Conservation (phyloP, 1,140 invertebrate genomes). For the Dreissena rostriformis region DNA sequence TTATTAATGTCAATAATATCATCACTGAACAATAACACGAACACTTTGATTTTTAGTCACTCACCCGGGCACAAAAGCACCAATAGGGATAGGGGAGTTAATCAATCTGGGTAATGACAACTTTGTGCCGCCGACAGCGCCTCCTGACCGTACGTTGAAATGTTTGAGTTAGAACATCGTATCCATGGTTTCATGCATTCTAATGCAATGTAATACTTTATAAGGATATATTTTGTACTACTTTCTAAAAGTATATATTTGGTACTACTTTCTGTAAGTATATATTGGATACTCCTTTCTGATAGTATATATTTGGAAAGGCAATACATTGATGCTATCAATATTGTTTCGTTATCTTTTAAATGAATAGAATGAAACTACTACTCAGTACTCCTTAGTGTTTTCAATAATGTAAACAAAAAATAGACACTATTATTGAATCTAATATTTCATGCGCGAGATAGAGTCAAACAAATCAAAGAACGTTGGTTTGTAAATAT, state of each 20-base stretch:
- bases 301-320: neutral
- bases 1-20: too few relatives aligned
- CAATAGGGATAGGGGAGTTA: conserved; percentile 22
- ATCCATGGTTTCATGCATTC: neutral
- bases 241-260: too few relatives aligned
- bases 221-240: too few relatives aligned
- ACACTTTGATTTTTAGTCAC: conserved; percentile 14
- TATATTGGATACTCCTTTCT: too few relatives aligned
- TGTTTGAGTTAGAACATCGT: too few relatives aligned
- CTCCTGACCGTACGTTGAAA: conserved; percentile 12
- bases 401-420: neutral
- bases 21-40: neutral
- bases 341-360: neutral
- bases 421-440: neutral
- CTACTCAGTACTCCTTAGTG: neutral
- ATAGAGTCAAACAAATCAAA: neutral
- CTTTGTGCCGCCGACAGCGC: conserved; percentile 26
- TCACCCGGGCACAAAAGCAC: conserved; percentile 19
- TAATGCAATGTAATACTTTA: neutral
- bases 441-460: neutral
- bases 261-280: too few relatives aligned
- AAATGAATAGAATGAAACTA: neutral
- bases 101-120: conserved; percentile 30
- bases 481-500: neutral
- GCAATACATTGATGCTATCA: neutral